Base-by-base conservation (phyloP, 2,888 invertebrate species). In the Aricia artaxerxes region DNA sequence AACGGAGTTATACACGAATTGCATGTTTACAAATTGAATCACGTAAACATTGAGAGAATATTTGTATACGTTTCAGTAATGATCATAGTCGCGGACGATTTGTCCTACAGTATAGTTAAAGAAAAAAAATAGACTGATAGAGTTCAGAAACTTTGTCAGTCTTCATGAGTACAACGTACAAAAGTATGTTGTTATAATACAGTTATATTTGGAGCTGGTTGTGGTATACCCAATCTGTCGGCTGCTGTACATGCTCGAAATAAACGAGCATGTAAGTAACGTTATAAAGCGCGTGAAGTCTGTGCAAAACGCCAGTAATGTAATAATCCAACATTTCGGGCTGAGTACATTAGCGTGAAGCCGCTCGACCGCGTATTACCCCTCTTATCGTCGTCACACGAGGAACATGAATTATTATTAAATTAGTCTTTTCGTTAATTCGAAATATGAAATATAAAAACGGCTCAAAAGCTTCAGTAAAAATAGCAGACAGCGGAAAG, bases 291-390 rank as follows among this genome's bases (percentile, higher is more conserved):
- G 11, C 64, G 11, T 24, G 24, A 64, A 69, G 35, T 69, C 69
- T 35, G 35, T 35, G 24, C 69, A 35, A 69, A 13, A 4, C 69
- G 69, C 69, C 9, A 69, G 35, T 69, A 69, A 69, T 35, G 69
- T 69, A 69, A 69, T 69, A 35, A 69, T 69, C 69, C 35, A 13
- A 31, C 13, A 69, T 69, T 69, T 35, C 35, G 69, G 69, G 35
- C 13, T 35, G 69, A 69, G 69, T 69, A 69, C 69, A 69, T 69
- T 35, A 69, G 35, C 69, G 69, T 13, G 69, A 69, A 69, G 69
- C 69, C 69, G 35, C 35, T 35, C 69, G 69, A 69, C 69, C 35
- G 35, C 69, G 24, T 64, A 31, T 64, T 64, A 31, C 64, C 11
- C 69, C 69, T 69, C 13, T 35, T 13, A 35, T 35, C 35, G 35